phyloP scores from a whole-genome alignment of 2,113 vertebrate genomes.

The Callipepla californica region DNA sequence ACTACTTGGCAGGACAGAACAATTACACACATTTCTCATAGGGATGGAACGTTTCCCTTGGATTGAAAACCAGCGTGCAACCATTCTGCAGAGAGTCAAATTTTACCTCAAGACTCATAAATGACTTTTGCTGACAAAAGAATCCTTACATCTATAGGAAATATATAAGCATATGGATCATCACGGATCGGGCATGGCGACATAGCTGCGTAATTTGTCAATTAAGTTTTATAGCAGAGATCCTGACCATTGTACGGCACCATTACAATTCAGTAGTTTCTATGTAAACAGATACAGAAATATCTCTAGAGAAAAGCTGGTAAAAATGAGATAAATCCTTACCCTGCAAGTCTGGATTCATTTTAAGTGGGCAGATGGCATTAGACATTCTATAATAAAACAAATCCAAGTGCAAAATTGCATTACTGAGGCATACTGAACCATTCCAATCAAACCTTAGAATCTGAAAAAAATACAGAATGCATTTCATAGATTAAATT shows the following conservation, averaged over 20 bases:
- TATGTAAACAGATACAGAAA: not conserved
- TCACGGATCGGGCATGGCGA: not conserved
- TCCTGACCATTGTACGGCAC: not conserved
- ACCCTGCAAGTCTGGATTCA: conserved; percentile 73
- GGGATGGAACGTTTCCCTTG: not conserved
- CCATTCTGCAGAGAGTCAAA: not conserved
- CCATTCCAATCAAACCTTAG: conserved; percentile 27
- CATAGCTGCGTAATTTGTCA: not conserved
- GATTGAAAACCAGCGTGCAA: not conserved
- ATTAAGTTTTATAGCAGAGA: not conserved
- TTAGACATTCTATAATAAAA: conserved; percentile 30
- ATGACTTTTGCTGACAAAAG: not conserved
- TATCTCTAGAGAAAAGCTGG: not conserved
- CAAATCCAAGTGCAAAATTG: conserved; percentile 23
- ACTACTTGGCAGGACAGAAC: not conserved
- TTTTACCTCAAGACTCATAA: not conserved
- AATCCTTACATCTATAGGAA: not conserved
- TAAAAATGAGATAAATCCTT: not conserved
- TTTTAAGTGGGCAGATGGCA: conserved; percentile 42
- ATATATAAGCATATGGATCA: too few relatives aligned
- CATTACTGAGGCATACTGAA: not conserved
- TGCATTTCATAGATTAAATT: not conserved
- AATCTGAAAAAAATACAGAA: conserved; percentile 12
- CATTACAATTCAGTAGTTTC: not conserved
- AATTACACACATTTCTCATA: not conserved